Conservation (phyloP, 2,888 invertebrate species). For the Tuta absoluta region DNA sequence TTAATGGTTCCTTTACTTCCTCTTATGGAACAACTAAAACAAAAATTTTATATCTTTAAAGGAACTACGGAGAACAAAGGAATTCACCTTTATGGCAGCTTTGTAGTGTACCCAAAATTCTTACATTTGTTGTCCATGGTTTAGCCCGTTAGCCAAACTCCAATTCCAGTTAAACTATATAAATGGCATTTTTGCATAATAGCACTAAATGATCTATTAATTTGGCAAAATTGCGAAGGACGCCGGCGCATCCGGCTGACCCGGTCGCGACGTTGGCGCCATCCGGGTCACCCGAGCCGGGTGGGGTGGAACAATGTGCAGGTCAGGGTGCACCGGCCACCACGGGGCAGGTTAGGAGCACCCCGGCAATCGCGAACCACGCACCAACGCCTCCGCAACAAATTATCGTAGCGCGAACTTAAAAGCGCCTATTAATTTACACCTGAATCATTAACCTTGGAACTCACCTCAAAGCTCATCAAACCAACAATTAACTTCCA, state of each 20-base stretch:
- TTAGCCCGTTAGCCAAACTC: neutral
- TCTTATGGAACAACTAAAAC: too few relatives aligned
- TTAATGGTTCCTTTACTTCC: too few relatives aligned
- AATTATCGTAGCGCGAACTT: neutral
- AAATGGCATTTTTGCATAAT: constrained; percentile 26
- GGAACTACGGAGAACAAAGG: too few relatives aligned
- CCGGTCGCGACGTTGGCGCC: constrained; percentile 78
- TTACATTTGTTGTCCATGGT: too few relatives aligned
- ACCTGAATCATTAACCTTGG: constrained; percentile 13
- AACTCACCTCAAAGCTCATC: constrained; percentile 26
- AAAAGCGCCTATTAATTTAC: neutral
- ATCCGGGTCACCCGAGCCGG: constrained; percentile 71
- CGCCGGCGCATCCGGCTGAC: constrained; percentile 63
- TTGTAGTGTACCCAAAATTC: too few relatives aligned
- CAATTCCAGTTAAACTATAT: constrained; percentile 20
- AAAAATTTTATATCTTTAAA: too few relatives aligned
- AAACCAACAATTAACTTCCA: constrained; percentile 34
- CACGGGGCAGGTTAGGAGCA: neutral
- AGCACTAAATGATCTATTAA: constrained; percentile 43
- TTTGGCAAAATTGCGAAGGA: constrained; percentile 59
- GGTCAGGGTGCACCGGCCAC: constrained; percentile 24
- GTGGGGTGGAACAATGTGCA: constrained; percentile 14
- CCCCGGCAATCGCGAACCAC: neutral
- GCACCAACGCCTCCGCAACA: neutral
- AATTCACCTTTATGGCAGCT: too few relatives aligned